Evolutionary conservation across 2,888 invertebrate species (phyloP), one percentile per base, ranked within the genome.

Genomic region (Neoascia interrupta): DNA sequence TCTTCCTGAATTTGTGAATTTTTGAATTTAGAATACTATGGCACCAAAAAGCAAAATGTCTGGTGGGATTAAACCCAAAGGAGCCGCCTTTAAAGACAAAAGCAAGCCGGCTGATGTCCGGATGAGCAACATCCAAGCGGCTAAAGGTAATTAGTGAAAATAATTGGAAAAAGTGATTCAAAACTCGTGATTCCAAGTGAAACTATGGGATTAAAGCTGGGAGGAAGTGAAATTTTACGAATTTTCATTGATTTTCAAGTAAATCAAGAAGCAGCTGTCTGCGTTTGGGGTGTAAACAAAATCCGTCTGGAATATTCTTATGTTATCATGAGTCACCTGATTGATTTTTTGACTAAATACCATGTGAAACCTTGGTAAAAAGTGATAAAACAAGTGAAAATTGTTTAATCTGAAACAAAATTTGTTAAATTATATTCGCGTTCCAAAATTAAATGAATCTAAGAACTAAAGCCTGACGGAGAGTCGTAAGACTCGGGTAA

Each of bases 41-140:
- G 87, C 86, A 53, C 88, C 88, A 83, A 88, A 87, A 86, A 82
- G 83, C 80, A 75, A 82, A 80, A 79, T 82, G 83, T 83, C 85
- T 85, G 81, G 69, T 21, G 66, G 82, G 10, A 5, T 87, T 43
- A 87, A 86, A 84, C 87, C 87, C 5, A 84, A 84, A 66, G 89
- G 90, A 47, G 88, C 90, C 53, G 94, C 95, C 56, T 96, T 95
- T 86, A 96, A 95, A 90, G 96, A 96, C 90, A 96, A 96, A 91
- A 94, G 93, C 85, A 99, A 99, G 90, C 98, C 99, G 41, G 91
- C 93, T 37, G 97, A 98, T 91, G 97, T 99, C 86, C 93, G 98
- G 63, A 91, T 92, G 82, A 98, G 98, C 88, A 99, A 99, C 88
- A 98, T 99, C 85, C 94, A 94, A 89, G 99, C 99, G 85, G 99